Evolutionary conservation across 2,113 vertebrate species (phyloP), one percentile per base, ranked within the genome.

Genomic region (Aptenodytes patagonicus): DNA sequence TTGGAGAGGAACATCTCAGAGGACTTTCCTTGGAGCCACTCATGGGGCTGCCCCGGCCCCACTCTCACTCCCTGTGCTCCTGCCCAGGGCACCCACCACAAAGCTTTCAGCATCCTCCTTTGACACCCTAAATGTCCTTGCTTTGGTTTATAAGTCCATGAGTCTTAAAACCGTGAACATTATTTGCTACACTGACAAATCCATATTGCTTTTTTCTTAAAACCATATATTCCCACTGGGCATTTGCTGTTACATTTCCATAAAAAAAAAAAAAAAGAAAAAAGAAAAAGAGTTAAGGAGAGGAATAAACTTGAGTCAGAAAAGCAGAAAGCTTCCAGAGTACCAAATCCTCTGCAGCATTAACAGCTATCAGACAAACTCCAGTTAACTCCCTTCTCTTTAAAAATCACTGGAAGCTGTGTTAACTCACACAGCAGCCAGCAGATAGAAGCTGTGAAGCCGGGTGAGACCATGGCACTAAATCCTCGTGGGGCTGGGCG

Each of bases 391-490:
- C 57, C 9, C 11, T 49, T 38, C 46, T 40, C 18, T 52, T 65
- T 51, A 38, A 82, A 82, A 61, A 60, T 28, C 38, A 4, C 29
- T 51, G 47, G 34, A 71, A 90, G 78, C 38, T 71, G 42, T 12
- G 8, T n/a, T 91, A 49, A 54, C 11, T 75, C 46, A 36, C 12
- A 2, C 26, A 78, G 71, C 13, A 42, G 61, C 32, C 44, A 3
- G 70, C 3, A 16, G 71, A 42, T 34, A 73, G 85, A 46, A 57
- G 42, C 75, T 16, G 2, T 44, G 64, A 36, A 72, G 46, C 25
- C 2, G 10, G 58, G 51, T 14, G 71, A 66, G 65, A 13, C 26
- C 13, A 0, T 0, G 4, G 38, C 25, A 28, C 29, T 32, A 51
- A 87, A 83, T 83, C 60, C 73, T 36, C 3, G 0, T 0, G 7